These are phyloP conservation scores for Labeo rohita DNA, from an alignment of 2,113 vertebrate genomes.

Conservation along the genomic window DNA sequence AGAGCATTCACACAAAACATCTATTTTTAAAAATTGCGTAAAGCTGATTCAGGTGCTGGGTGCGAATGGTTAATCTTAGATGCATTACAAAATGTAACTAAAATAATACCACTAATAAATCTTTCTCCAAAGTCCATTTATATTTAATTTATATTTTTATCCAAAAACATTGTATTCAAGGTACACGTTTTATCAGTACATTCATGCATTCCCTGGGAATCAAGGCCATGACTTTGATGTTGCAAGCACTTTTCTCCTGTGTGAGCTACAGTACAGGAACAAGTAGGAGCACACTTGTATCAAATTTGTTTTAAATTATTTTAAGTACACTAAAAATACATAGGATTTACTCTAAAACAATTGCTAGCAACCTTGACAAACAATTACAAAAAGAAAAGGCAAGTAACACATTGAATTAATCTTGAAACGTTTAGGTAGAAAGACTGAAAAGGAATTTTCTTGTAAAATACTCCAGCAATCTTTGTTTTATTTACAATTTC, in stretches of 20 bases:
- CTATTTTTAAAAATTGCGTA: constrained; percentile 13
- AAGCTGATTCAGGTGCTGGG: background rate
- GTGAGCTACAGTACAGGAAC: too few species aligned
- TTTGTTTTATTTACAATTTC: too few species aligned
- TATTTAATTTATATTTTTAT: background rate
- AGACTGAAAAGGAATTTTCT: too few species aligned
- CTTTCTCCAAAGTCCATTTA: too few species aligned
- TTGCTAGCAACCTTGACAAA: background rate
- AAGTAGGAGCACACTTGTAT: background rate
- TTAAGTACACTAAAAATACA: background rate
- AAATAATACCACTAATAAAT: background rate
- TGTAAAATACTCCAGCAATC: background rate
- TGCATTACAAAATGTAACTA: background rate
- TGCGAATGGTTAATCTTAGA: background rate
- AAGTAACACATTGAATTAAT: background rate
- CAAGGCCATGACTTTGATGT: background rate
- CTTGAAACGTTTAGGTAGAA: too few species aligned
- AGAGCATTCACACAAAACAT: constrained; percentile 31
- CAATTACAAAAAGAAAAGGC: background rate
- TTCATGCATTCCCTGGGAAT: background rate
- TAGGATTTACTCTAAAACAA: background rate
- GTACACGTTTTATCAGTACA: background rate
- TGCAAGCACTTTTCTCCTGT: too few species aligned
- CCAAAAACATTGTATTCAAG: background rate
- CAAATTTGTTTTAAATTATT: background rate